Evolutionary conservation across 2,113 vertebrate genomes (phyloP), one percentile per base, ranked within the genome.

Genomic region (Ahaetulla prasina): DNA sequence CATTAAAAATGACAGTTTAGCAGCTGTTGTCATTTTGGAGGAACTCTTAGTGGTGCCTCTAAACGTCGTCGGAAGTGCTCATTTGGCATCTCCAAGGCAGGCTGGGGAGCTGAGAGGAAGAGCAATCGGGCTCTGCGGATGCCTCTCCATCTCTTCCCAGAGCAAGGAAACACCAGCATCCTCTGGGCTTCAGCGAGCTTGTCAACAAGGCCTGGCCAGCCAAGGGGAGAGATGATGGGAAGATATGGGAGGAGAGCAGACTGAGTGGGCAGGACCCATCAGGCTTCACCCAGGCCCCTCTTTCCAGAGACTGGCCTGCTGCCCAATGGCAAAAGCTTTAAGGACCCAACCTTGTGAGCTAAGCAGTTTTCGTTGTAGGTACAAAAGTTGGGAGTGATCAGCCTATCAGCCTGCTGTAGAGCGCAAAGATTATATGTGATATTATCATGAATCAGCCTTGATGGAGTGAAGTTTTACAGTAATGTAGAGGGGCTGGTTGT

Each of bases 81-180:
- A 20, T 20, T 80, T 2, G 14, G n/a, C 14, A 1, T 74, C n/a
- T 16, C 63, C 63, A 74, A 18, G 63, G 63, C n/a, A 35, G n/a
- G 60, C 30, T 68, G 63, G 9, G 12, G 63, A 80, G 7, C 7
- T 1, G 35, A 22, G 68, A 80, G 35, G 35, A 80, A 39, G 35
- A 1, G 16, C n/a, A 8, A 8, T 1, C 4, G 0, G 6, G 68
- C 5, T 74, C n/a, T 16, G 6, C n/a, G 6, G 63, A 18, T 35
- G 68, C n/a, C 68, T 74, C 8, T 22, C n/a, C 68, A 1, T 20
- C n/a, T 80, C n/a, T 80, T 80, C 18, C 35, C 18, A 18, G 68
- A 80, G 49, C 14, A n/a, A n/a, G 85, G 47, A 12, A 87, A n/a
- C 0, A 30, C 10, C 22, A 25, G 45, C 27, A 14, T 14, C 23